Evolutionary conservation across 2,113 vertebrate species (phyloP), one percentile per base, ranked within the genome.

Genomic region (Daubentonia madagascariensis): DNA sequence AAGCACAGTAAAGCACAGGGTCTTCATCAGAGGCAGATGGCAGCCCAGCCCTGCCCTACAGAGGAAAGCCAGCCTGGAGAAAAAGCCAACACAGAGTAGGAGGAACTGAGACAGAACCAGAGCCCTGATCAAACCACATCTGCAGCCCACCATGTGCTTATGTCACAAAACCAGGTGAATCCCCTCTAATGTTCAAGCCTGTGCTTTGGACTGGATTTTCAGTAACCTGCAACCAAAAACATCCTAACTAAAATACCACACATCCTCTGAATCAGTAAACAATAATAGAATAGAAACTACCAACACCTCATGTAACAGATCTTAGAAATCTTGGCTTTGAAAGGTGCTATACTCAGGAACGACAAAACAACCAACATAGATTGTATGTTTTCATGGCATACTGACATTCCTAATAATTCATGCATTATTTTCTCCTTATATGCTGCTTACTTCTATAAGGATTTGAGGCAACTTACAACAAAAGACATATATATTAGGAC

Each of bases 271-370:
- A 76, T 57, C 50, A 87, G 32, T 85, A 76, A 75, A 63, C 17
- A 76, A 50, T 63, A 81, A 87, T 11, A 87, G 37, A 86, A n/a
- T 2, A 1, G 28, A 63, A 84, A 57, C 32, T 12, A 48, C 16
- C 32, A 89, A 13, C 23, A 23, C 57, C 37, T 75, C 70, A n/a
- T 28, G 45, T 59, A 89, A 79, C 8, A 76, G 83, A 54, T 43
- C 72, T 87, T 78, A 57, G 45, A 89, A 90, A 85, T 72, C 30
- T 20, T 76, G 83, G 22, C 22, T 93, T 92, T 95, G 73, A 95
- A 70, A 96, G 75, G 20, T 28, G 10, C 35, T 84, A 17, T 7
- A 40, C 11, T 95, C 30, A 84, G 78, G 2, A 92, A 78, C 32
- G 48, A 81, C 35, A 1, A 23, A 89, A 52, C 32, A 85, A 76